Evolutionary conservation across 2,888 invertebrate genomes (phyloP).

Genomic region (Entomobrya proxima): DNA sequence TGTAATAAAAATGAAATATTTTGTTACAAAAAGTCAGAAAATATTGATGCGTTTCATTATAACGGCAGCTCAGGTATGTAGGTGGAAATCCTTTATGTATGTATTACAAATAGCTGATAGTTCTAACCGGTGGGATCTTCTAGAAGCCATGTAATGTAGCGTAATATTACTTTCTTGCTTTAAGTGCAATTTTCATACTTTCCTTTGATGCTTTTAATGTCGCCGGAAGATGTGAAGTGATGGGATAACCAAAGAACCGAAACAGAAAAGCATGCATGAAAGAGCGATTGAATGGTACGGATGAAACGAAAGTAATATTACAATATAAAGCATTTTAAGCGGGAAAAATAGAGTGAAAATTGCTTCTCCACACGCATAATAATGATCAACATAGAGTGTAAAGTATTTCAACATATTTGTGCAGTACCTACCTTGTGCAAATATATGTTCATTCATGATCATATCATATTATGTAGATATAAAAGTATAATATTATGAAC

Average conservation of each 20-base stretch:
- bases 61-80: too few species aligned
- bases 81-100: background rate
- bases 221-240: constrained; percentile 57
- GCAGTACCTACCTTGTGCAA: background rate
- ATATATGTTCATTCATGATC: background rate
- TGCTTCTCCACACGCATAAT: constrained; percentile 54
- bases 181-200: constrained; percentile 36
- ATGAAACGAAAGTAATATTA: constrained; percentile 1
- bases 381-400: constrained; percentile 11
- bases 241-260: constrained; percentile 41
- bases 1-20: constrained; percentile 61
- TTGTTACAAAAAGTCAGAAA: constrained; percentile 39
- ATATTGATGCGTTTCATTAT: background rate
- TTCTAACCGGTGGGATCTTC: background rate
- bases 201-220: constrained; percentile 52
- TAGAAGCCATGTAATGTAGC: too few species aligned
- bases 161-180: constrained; percentile 22
- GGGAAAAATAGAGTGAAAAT: constrained; percentile 48
- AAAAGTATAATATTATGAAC: too few species aligned
- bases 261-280: constrained; percentile 48
- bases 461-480: background rate
- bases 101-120: background rate
- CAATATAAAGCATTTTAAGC: background rate
- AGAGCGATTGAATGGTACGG: constrained; percentile 48
- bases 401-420: background rate